Evolutionary conservation across 1,140 invertebrate species (phyloP), one percentile per base, ranked within the genome.

Genomic region (Zaprionus kolodkinae): DNA sequence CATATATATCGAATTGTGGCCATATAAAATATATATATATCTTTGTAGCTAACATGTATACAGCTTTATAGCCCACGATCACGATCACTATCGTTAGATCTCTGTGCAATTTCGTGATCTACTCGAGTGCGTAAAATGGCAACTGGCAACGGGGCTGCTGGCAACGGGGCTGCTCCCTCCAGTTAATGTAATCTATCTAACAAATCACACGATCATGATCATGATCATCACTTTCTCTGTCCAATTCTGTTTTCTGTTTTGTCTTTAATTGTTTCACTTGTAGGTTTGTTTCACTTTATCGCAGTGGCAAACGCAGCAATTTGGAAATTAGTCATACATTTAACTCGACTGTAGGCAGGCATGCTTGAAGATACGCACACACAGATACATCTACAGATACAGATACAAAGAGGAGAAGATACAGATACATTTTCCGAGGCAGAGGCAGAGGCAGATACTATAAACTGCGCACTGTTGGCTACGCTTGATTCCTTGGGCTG

Each of bases 331-430:
- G 83, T 83, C 77, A 76, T 79, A 77, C 81, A 69, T 57, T 68
- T 68, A 70, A 60, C 60, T 60, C 57, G 11, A 54, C 33, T 61
- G 45, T 69, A 76, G 40, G 76, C 81, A 86, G 43, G 83, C 83
- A 87, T 71, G 83, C 83, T 88, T 87, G 83, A 87, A 87, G 83
- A 87, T 87, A 79, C 84, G 79, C 83, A 86, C 76, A 87, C 80
- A 78, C 76, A 80, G 57, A 62, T 56, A 55, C n/a, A n/a, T n/a
- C n/a, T n/a, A n/a, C 59, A 72, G 57, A 30, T 54, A 36, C 38
- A 52, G 11, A 52, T 6, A 30, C 27, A 30, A 9, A n/a, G 7
- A 36, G 21, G 40, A 45, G n/a, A 15, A 61, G 40, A 25, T 60
- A 43, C n/a, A 55, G 38, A 60, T 36, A 72, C 35, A 54, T 43